These are phyloP conservation scores for Pipistrellus pipistrellus DNA, from an alignment of 2,797 vertebrate species.

Conservation along the genomic window DNA sequence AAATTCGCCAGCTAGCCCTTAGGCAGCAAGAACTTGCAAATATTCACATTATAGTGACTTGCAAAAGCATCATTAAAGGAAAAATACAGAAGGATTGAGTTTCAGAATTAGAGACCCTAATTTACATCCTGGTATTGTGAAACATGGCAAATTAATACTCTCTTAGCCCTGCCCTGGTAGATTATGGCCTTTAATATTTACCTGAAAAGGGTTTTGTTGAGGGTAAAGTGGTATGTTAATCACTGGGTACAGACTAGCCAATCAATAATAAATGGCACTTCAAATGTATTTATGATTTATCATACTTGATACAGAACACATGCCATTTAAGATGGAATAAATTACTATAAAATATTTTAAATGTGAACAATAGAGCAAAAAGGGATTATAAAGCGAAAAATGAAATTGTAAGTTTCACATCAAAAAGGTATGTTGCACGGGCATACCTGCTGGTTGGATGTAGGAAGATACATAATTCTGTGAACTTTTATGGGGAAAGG, in stretches of 20 bases:
- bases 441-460: not conserved
- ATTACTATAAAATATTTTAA: not conserved
- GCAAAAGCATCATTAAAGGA: not conserved
- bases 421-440: not conserved
- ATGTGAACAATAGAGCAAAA: not conserved
- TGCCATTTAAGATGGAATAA: not conserved
- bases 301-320: not conserved
- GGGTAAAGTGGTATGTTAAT: not conserved
- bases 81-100: not conserved
- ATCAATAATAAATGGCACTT: constrained; percentile 42
- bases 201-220: not conserved
- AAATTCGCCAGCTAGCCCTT: not conserved
- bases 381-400: not conserved
- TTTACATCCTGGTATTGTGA: not conserved
- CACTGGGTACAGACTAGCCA: not conserved
- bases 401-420: not conserved
- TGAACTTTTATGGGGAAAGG: not conserved
- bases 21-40: not conserved
- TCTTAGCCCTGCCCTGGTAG: not conserved
- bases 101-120: not conserved
- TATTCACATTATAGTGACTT: constrained; percentile 23
- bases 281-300: not conserved
- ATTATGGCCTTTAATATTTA: constrained; percentile 17
- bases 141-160: not conserved
- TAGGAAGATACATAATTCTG: not conserved